Conservation (phyloP, 2,113 vertebrate genomes). For the Isichthys henryi region DNA sequence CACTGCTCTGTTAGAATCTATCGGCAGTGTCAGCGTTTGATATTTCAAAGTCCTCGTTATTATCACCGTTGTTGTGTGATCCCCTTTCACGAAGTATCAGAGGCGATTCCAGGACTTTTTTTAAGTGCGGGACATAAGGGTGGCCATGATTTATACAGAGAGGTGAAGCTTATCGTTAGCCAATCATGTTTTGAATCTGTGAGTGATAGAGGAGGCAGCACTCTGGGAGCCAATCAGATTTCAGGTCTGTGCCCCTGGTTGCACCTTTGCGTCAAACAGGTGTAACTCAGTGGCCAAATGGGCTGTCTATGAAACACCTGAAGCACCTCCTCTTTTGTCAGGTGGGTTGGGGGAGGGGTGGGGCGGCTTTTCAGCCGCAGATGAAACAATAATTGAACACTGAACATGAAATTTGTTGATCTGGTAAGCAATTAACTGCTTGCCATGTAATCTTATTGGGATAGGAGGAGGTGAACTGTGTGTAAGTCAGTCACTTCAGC, state of each 20-base stretch:
- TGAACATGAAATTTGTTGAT: background rate
- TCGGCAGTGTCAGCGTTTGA: too few relatives aligned
- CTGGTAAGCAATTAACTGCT: background rate
- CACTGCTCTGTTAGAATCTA: background rate
- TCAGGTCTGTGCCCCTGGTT: background rate
- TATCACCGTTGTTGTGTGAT: background rate
- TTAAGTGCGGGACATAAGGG: too few relatives aligned
- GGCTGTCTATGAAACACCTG: background rate
- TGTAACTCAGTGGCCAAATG: background rate
- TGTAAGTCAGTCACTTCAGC: slow-evolving; percentile 28
- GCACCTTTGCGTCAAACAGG: background rate
- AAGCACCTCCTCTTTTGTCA: background rate
- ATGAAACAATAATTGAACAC: background rate
- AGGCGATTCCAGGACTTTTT: too few relatives aligned
- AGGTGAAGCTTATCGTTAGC: background rate
- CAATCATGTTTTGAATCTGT: background rate
- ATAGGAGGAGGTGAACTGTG: background rate
- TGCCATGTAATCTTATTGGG: background rate
- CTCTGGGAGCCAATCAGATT: background rate
- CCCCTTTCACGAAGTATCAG: background rate
- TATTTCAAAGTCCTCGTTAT: background rate
- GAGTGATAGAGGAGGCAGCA: background rate
- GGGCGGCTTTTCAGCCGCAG: background rate
- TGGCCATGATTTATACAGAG: background rate
- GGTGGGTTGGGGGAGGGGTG: background rate